These are phyloP conservation scores for Meloe dianella DNA, from an alignment of 2,888 invertebrate genomes.

Conservation along the genomic window DNA sequence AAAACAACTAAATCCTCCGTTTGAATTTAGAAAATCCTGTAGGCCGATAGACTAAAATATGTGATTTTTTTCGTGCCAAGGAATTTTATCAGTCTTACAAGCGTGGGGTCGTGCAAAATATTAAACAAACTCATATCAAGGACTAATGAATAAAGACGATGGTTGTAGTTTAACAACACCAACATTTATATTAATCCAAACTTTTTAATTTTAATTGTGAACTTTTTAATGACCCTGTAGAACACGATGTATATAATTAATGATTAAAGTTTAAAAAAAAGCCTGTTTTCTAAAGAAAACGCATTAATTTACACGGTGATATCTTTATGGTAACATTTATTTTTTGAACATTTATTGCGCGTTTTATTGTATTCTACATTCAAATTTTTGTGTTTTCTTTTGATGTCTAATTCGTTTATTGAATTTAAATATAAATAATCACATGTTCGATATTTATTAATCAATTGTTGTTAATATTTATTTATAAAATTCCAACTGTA, in stretches of 20 bases:
- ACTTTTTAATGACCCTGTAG: constrained; percentile 1
- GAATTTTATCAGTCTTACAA: background rate
- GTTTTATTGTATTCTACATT: background rate
- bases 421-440: constrained; percentile 1
- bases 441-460: constrained; percentile 5
- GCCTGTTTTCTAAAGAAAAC: too few species aligned
- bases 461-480: constrained; percentile 1
- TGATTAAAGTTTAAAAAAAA: background rate
- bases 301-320: background rate
- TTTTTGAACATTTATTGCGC: constrained; percentile 26
- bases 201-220: background rate
- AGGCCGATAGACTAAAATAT: background rate
- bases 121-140: background rate
- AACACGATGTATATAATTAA: background rate
- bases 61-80: background rate
- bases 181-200: too few species aligned
- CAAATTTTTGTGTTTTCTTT: background rate
- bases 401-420: too few species aligned
- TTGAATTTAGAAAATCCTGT: background rate
- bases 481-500: constrained; percentile 1
- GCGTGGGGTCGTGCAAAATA: background rate
- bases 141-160: background rate
- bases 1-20: too few species aligned
- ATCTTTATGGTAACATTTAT: constrained; percentile 21
- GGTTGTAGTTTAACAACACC: too few species aligned